Evolutionary conservation across 1,140 invertebrate genomes (phyloP).

Genomic region (honey bee (Apis mellifera)): Amel_HAv3.1 CM009934.2:5871501-5872000

Average conservation of each 20-base stretch:
- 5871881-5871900: conserved; percentile 9
- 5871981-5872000: background rate
- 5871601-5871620: background rate
- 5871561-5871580: background rate
- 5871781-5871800: background rate
- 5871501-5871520: background rate
- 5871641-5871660: background rate
- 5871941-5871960: no score
- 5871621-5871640: background rate
- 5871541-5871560: background rate
- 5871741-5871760: background rate
- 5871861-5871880: background rate
- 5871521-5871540: background rate
- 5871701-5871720: background rate
- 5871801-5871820: background rate
- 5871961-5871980: conserved; percentile 22
- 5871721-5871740: background rate
- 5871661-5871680: background rate
- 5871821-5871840: background rate
- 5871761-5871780: background rate
- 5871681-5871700: background rate
- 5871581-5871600: background rate
- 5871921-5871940: no score
- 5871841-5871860: background rate
- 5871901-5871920: no score